Evolutionary conservation across 37 sponge, comb jelly and placozoan species (phyloP), one percentile per base, ranked within the genome.

Genomic region (Crambe crambe): DNA sequence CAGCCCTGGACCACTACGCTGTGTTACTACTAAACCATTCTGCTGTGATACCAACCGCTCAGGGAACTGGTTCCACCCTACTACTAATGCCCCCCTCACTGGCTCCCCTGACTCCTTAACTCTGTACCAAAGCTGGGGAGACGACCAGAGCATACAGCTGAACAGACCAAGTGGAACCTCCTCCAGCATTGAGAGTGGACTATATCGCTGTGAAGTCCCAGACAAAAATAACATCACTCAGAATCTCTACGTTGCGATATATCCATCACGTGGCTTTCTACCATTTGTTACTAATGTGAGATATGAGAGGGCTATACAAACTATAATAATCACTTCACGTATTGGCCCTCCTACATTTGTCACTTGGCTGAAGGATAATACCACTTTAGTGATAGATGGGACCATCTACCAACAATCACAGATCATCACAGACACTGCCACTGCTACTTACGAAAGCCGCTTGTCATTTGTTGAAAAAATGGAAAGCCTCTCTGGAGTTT

Each of bases 141-240:
- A 73, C 25, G 66, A 65, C 35, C 66, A 65, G 66, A 65, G 66
- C 56, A 56, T 54, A 73, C 74, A 29, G 41, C 23, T 73, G 35
- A 21, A 32, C 74, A 40, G 38, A 47, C 38, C 36, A 22, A 56
- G 66, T 54, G 74, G 18, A 73, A 20, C 18, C 1, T 22, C 2
- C 51, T 47, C 51, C 35, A 35, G 38, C 26, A 67, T 29, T 35
- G 68, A 32, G 44, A 21, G 17, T 35, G 71, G 71, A 5, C 30
- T 41, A 10, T 70, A 70, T 44, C 42, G n/a, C n/a, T n/a, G n/a
- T n/a, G n/a, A n/a, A n/a, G n/a, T n/a, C n/a, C n/a, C n/a, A n/a
- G n/a, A n/a, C 18, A 3, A 26, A 32, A 26, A 67, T 21, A 29
- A 67, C 5, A 30, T 67, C 27, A 29, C 36, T 30, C 35, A 67